Base-by-base conservation (phyloP, 2,113 vertebrate species). In the Neogobius melanostomus region DNA sequence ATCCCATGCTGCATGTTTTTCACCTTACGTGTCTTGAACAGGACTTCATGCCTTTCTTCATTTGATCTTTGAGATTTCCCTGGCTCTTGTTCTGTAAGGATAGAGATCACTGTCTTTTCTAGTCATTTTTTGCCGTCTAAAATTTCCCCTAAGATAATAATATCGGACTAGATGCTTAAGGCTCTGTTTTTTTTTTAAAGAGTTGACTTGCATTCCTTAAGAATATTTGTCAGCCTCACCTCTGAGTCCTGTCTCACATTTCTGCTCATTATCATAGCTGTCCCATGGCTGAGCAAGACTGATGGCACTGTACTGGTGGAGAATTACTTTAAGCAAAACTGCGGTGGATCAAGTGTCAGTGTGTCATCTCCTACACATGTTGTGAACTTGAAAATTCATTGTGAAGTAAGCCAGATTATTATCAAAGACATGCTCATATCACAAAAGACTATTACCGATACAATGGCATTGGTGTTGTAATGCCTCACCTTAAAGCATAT, bases 101-200 rank as follows among this genome's bases (percentile, higher is more conserved):
- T 54, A n/a, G n/a, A 52, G 28, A 36, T 36, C 28, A n/a, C 50
- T 52, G 7, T 51, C 52, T 28, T 21, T 56, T 59, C 4, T 11
- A 11, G 11, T 42, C 11, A 36, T 14, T 21, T 36, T 61, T 62
- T 74, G 63, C 62, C 77, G 84, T 81, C 69, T 62, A 77, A 64
- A 72, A 60, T 4, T 11, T 59, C 10, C 57, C 11, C 28, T 21
- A 56, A 28, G 21, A 42, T 42, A 76, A 68, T 68, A 54, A 78
- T 78, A 82, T 69, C 68, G 44, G 54, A 64, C 72, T 21, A 7
- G 54, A 77, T 81, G 16, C 80, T 88, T 69, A 16, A 59, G 82
- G 87, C 87, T 85, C 82, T 65, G 66, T 79, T 79, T 81, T 85
- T 86, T 80, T 81, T 85, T 86, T 83, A 88, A 89, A 90, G 82